These are phyloP conservation scores for Varecia variegata DNA, from an alignment of 2,797 vertebrate species.

Conservation along the genomic window DNA sequence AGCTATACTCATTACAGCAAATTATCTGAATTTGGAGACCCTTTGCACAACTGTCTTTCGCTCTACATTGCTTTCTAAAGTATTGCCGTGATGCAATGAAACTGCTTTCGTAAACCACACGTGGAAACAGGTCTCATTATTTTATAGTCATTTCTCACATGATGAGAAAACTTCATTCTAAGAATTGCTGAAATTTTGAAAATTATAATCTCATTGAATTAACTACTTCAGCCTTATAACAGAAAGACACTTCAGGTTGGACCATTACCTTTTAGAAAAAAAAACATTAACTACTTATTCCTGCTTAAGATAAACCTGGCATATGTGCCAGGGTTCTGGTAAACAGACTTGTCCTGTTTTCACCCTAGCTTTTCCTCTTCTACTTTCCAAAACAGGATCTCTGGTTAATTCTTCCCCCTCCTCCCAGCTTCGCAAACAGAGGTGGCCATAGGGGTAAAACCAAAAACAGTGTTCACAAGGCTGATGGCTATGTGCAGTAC, in stretches of 20 bases:
- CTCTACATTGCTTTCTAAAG: neutral
- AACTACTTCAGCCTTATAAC: neutral
- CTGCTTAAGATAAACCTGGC: neutral
- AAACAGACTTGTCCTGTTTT: neutral
- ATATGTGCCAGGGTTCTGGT: neutral
- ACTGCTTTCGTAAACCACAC: neutral
- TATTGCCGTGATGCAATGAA: neutral
- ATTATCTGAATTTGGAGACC: neutral
- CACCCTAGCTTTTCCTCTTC: neutral
- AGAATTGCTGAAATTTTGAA: conserved; percentile 29
- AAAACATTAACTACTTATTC: neutral
- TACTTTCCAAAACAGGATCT: neutral
- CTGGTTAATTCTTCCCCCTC: neutral
- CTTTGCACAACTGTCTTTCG: neutral
- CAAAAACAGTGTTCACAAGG: neutral
- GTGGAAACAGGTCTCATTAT: neutral
- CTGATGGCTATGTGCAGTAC: neutral
- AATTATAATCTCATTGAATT: neutral
- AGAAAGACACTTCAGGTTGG: neutral
- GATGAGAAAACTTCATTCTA: neutral
- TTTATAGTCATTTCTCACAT: neutral
- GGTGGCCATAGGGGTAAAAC: neutral
- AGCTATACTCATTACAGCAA: neutral
- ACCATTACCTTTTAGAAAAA: neutral
- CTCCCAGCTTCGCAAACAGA: neutral